Evolutionary conservation across 1,140 invertebrate species (phyloP).

Genomic region (Cyphomyrmex costatus): DNA sequence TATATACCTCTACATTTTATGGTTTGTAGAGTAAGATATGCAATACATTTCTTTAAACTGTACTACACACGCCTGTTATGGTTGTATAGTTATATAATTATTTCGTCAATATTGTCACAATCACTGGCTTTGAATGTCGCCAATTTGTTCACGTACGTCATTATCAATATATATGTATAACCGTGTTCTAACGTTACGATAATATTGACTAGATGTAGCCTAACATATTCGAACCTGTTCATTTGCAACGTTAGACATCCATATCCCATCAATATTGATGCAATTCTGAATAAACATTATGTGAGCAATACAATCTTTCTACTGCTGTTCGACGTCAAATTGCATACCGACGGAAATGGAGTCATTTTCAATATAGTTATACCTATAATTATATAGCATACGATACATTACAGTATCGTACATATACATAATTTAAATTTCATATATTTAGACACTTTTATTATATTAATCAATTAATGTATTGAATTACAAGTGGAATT

Average conservation of each 20-base stretch:
- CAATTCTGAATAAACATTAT: constrained; percentile 31
- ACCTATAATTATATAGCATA: not conserved
- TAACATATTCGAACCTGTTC: constrained; percentile 41
- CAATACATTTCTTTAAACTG: constrained; percentile 29
- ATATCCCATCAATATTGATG: constrained; percentile 43
- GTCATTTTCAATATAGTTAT: not conserved
- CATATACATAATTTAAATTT: not conserved
- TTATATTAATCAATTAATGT: not conserved
- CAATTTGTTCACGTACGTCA: constrained; percentile 47
- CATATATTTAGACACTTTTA: not conserved
- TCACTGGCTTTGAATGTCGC: constrained; percentile 21
- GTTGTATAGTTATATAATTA: constrained; percentile 42
- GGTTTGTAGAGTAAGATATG: not conserved
- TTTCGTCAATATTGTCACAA: constrained; percentile 43
- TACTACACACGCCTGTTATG: not conserved
- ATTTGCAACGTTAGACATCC: constrained; percentile 39
- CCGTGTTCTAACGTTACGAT: constrained; percentile 38
- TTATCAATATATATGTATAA: too few species aligned
- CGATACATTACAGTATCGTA: not conserved
- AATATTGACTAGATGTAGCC: constrained; percentile 20
- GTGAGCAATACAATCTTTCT: constrained; percentile 31
- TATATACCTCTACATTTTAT: not conserved
- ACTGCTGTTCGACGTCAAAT: constrained; percentile 1
- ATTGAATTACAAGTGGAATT: not conserved
- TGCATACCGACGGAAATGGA: not conserved